phyloP scores from a whole-genome alignment of 2,888 invertebrate species.

The Perithous albicinctus region DNA sequence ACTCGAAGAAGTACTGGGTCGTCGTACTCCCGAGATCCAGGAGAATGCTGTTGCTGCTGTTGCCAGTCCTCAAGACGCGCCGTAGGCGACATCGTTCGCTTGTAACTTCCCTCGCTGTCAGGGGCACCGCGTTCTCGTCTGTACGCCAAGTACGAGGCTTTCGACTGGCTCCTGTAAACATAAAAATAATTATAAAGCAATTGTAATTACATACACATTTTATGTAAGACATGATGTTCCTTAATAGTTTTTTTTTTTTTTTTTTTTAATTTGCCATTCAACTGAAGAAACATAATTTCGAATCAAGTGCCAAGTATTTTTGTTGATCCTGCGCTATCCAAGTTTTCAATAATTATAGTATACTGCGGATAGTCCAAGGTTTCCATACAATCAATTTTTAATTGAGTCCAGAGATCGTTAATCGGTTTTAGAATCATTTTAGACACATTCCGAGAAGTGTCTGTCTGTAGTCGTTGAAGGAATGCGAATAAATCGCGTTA shows the following conservation, averaged over 20 bases:
- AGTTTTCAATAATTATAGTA: no score
- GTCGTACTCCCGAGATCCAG: conserved; percentile 74
- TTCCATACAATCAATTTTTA: conserved; percentile 20
- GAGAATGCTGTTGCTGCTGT: conserved; percentile 64
- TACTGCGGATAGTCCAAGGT: no score
- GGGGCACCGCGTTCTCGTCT: conserved; percentile 89
- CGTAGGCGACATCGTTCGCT: conserved; percentile 90
- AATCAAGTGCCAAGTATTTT: no score
- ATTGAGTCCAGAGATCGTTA: conserved; percentile 21
- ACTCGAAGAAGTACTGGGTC: conserved; percentile 82
- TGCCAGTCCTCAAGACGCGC: conserved; percentile 82
- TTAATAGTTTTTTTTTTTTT: no score
- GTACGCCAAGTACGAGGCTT: conserved; percentile 91
- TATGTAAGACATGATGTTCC: no score
- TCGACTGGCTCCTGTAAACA: conserved; percentile 90
- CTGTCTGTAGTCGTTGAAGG: background rate
- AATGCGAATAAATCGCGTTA: background rate
- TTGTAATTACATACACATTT: background rate
- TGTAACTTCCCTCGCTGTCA: conserved; percentile 91
- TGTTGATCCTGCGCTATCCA: no score
- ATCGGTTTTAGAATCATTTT: conserved; percentile 7
- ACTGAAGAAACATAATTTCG: no score
- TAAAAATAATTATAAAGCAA: conserved; percentile 32
- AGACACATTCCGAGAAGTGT: background rate
- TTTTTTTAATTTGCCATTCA: no score